Percentiles rank a stretch among this genome's conserved stretches.
Evolutionary conservation across 2,113 vertebrate species (phyloP).

Genomic region (Microcebus griseorufus): DNA sequence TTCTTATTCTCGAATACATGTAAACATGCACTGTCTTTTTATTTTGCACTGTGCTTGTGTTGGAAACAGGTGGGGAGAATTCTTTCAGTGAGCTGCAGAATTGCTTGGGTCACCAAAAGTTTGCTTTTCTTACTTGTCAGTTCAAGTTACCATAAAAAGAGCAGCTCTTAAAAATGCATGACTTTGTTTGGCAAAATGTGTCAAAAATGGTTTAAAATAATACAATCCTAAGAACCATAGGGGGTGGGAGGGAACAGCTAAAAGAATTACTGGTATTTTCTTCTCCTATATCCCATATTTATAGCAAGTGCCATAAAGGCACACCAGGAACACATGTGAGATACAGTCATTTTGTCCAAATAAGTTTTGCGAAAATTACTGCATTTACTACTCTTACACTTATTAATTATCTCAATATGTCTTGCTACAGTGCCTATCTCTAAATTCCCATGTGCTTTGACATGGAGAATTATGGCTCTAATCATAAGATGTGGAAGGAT

Average conservation of each 20-base stretch:
- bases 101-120: conserved; percentile 27
- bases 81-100: neutral
- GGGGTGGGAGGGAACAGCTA: neutral
- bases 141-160: conserved; percentile 65
- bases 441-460: neutral
- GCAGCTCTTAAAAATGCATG: conserved; percentile 57
- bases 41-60: neutral
- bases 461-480: neutral
- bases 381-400: conserved; percentile 14
- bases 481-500: neutral
- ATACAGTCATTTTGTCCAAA: conserved; percentile 50
- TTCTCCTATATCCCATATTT: conserved; percentile 49
- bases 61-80: neutral
- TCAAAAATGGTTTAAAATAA: conserved; percentile 72
- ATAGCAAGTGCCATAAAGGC: conserved; percentile 11
- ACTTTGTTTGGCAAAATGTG: conserved; percentile 42
- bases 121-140: conserved; percentile 65
- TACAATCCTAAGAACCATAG: conserved; percentile 65
- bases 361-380: conserved; percentile 64
- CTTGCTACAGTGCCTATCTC: neutral
- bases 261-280: conserved; percentile 70
- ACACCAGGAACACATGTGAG: neutral
- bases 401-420: conserved; percentile 51
- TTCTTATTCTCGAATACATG: neutral
- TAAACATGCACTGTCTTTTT: neutral